Percentiles rank a stretch among this genome's conserved stretches.
Conservation (phyloP, 2,113 vertebrate genomes). For the Hippocampus abdominalis region DNA sequence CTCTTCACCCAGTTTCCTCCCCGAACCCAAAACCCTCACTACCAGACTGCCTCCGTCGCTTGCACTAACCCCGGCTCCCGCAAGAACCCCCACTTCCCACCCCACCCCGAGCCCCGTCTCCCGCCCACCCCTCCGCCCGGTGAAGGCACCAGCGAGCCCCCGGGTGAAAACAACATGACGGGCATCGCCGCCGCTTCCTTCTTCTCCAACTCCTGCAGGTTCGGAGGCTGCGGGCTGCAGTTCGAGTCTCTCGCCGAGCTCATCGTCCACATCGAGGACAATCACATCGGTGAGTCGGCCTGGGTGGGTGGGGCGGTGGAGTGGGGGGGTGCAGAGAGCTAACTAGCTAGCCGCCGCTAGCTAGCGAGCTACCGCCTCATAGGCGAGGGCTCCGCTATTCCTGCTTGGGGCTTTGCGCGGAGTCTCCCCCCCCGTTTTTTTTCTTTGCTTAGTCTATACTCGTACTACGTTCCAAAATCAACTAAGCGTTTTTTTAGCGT, state of each 20-base stretch:
- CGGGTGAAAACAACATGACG: constrained; percentile 78
- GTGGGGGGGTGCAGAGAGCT: constrained; percentile 24
- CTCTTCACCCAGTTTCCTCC: constrained; percentile 56
- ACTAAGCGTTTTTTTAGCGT: background rate
- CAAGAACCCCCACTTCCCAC: background rate
- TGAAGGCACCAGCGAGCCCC: constrained; percentile 53
- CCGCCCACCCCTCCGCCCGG: constrained; percentile 32
- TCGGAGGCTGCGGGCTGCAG: constrained; percentile 92
- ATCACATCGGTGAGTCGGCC: constrained; percentile 80
- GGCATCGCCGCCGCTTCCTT: constrained; percentile 96
- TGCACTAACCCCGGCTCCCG: constrained; percentile 18
- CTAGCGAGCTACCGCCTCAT: constrained; percentile 31
- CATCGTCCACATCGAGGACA: constrained; percentile 96
- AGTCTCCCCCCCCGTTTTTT: constrained; percentile 5
- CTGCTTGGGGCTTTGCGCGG: constrained; percentile 20
- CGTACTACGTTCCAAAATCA: background rate
- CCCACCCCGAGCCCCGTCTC: background rate
- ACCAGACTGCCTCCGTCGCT: constrained; percentile 48
- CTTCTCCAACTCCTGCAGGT: constrained; percentile 95
- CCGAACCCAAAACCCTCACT: constrained; percentile 57
- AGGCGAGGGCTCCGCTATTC: constrained; percentile 58
- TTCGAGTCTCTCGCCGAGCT: constrained; percentile 91
- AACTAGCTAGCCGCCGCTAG: constrained; percentile 41
- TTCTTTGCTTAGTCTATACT: background rate
- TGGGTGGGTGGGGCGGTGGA: constrained; percentile 4